Percentiles rank a stretch among this genome's conserved stretches.
Evolutionary conservation across 2,888 invertebrate genomes (phyloP).

Genomic region (Scaptomyza tumidula): DNA sequence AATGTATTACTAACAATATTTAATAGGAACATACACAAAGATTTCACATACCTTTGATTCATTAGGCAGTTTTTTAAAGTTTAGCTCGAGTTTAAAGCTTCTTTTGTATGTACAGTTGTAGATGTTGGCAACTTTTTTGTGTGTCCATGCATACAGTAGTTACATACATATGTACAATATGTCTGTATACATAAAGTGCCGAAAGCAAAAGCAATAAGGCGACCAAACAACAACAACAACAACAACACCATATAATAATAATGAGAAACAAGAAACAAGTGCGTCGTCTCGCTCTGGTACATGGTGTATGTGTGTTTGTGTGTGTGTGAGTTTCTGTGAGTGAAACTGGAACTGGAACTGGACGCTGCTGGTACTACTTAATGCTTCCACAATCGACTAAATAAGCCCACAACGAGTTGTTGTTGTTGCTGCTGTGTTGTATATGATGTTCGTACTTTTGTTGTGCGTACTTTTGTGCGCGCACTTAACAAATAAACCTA

Average conservation of each 20-base stretch:
- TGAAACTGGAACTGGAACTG: conserved; percentile 24
- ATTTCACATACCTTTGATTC: background rate
- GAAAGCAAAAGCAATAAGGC: conserved; percentile 1
- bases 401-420: conserved; percentile 26
- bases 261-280: conserved; percentile 11
- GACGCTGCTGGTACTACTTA: background rate
- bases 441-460: conserved; percentile 27
- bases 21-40: background rate
- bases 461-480: conserved; percentile 21
- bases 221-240: conserved; percentile 2
- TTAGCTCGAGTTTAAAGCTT: background rate
- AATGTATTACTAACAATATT: background rate
- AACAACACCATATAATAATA: conserved; percentile 1
- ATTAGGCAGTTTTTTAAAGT: background rate
- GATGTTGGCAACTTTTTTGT: too few species aligned
- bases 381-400: conserved; percentile 19
- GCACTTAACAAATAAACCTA: conserved; percentile 45
- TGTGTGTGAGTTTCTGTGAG: background rate
- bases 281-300: conserved; percentile 9
- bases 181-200: conserved; percentile 1
- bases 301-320: background rate
- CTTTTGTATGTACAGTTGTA: too few species aligned
- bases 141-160: too few species aligned
- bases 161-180: background rate
- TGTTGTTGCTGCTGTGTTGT: background rate